Percentiles rank a stretch among this genome's conserved stretches.
Conservation (phyloP, 2,888 invertebrate species). For the Zygogramma bicolorata region DNA sequence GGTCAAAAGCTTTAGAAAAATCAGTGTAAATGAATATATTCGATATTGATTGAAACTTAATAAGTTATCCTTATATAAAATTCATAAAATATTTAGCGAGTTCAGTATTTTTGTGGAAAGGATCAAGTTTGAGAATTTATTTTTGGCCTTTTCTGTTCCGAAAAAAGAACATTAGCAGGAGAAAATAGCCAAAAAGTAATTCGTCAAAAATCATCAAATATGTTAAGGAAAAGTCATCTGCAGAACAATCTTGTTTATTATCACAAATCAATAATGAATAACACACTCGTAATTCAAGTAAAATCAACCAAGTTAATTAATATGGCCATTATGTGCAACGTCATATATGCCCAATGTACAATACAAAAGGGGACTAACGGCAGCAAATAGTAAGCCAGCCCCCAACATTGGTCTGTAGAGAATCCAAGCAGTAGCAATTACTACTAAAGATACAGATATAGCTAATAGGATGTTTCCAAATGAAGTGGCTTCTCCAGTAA, state of each 20-base stretch:
- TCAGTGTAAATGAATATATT: no score
- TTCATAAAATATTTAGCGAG: no score
- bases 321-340: conserved; percentile 49
- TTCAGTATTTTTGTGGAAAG: no score
- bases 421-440: conserved; percentile 70
- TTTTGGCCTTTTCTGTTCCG: no score
- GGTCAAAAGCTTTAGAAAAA: no score
- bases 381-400: conserved; percentile 68
- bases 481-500: conserved; percentile 64
- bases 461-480: conserved; percentile 68
- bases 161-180: no score
- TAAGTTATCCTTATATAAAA: no score
- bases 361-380: conserved; percentile 70
- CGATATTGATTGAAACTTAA: no score
- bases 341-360: conserved; percentile 64
- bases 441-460: conserved; percentile 67
- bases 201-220: no score
- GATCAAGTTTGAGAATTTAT: no score
- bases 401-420: conserved; percentile 70
- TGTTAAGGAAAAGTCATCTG: neutral
- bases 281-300: neutral
- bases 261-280: neutral
- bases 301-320: neutral
- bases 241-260: neutral
- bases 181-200: no score